Conservation (phyloP, 2,113 vertebrate genomes). For the Pycnonotus jocosus region DNA sequence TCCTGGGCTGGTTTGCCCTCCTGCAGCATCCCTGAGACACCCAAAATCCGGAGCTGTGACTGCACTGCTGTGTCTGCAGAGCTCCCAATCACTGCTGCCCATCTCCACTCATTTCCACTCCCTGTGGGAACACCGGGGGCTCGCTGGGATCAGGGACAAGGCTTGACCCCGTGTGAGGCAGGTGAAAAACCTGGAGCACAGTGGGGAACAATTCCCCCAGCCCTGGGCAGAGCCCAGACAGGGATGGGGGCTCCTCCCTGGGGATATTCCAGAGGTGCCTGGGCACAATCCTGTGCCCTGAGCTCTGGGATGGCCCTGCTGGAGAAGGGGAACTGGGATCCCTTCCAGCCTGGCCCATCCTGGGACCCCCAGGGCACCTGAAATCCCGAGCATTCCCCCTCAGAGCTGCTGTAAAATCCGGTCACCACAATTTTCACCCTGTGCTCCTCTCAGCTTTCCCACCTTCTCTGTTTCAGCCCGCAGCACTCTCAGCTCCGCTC, state of each 20-base stretch:
- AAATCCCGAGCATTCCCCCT: background rate
- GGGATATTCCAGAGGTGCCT: background rate
- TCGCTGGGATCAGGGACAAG: background rate
- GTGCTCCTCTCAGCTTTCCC: background rate
- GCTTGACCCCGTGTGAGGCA: fast-evolving
- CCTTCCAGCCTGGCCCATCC: background rate
- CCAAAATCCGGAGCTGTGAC: fast-evolving
- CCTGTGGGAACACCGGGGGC: fast-evolving
- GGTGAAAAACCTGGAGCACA: fast-evolving
- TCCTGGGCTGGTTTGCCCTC: background rate
- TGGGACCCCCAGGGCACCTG: fast-evolving
- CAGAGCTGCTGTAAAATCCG: background rate
- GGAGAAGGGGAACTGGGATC: background rate
- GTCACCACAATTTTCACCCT: background rate
- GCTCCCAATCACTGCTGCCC: background rate
- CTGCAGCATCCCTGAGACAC: background rate
- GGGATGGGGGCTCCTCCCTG: fast-evolving
- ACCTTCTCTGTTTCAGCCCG: background rate
- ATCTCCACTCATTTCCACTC: fast-evolving
- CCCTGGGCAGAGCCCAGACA: background rate
- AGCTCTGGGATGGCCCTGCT: background rate
- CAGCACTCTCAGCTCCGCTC: background rate
- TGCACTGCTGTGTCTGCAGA: fast-evolving
- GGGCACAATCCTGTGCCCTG: background rate
- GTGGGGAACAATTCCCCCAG: fast-evolving